phyloP scores from a whole-genome alignment of 2,113 vertebrate genomes.

The Nothobranchius kuhntae region DNA sequence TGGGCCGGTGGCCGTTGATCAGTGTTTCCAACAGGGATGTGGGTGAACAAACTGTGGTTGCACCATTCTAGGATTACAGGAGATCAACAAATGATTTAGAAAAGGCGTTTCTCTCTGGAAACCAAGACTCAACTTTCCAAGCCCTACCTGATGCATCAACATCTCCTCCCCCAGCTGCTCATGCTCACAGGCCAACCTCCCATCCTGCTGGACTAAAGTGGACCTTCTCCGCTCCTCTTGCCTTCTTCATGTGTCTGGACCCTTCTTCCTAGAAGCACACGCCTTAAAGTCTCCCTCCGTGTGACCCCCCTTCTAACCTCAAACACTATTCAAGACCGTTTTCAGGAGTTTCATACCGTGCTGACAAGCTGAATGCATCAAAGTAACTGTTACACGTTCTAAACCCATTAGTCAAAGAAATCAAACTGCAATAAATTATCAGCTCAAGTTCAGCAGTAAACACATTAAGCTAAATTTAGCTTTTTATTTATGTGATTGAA shows the following conservation, averaged over 20 bases:
- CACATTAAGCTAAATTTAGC: constrained; percentile 11
- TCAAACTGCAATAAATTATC: constrained; percentile 45
- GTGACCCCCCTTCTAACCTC: background rate
- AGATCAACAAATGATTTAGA: constrained; percentile 13
- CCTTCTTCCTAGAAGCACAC: constrained; percentile 55
- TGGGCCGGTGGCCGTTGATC: constrained; percentile 11
- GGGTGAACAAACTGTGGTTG: constrained; percentile 11
- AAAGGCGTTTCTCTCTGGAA: background rate
- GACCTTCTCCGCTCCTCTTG: constrained; percentile 45
- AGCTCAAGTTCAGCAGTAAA: background rate
- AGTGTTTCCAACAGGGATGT: background rate
- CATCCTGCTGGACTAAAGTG: constrained; percentile 12
- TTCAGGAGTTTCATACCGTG: constrained; percentile 26
- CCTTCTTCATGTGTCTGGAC: constrained; percentile 66
- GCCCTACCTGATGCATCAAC: constrained; percentile 13
- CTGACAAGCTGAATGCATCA: constrained; percentile 52
- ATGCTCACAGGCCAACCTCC: background rate
- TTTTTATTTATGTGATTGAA: constrained; percentile 31
- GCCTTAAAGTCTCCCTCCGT: constrained; percentile 65
- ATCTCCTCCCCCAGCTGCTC: background rate
- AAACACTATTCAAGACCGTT: constrained; percentile 17
- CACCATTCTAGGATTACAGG: constrained; percentile 20
- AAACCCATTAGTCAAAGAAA: constrained; percentile 23
- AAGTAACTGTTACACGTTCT: constrained; percentile 38
- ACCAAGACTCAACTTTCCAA: constrained; percentile 15